Percentiles rank a stretch among this genome's conserved stretches.
Conservation (phyloP, 2,113 vertebrate genomes). For the Reinhardtius hippoglossoides region DNA sequence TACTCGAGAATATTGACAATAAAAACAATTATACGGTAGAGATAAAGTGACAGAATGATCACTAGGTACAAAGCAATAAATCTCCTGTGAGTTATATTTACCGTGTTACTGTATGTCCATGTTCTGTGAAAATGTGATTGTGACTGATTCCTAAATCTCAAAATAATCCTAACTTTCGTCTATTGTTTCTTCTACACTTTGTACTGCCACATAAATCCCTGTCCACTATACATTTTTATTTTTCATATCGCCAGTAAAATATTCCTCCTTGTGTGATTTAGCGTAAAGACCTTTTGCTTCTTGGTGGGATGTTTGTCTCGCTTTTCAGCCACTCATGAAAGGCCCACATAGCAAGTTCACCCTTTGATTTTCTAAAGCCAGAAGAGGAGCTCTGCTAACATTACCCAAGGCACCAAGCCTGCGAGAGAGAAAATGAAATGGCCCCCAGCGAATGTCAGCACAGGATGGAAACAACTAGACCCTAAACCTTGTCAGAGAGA, state of each 20-base stretch:
- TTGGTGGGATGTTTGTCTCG: neutral
- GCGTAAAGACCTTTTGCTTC: neutral
- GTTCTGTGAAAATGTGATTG: constrained; percentile 11
- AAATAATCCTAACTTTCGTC: neutral
- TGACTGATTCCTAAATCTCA: constrained; percentile 5
- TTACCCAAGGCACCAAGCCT: neutral
- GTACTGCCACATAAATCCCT: neutral
- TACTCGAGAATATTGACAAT: constrained; percentile 38
- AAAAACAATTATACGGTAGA: constrained; percentile 18
- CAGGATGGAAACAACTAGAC: neutral
- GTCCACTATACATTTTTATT: constrained; percentile 1
- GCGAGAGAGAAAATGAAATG: neutral
- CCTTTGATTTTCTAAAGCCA: neutral
- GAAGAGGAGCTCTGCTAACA: neutral
- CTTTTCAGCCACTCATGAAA: neutral
- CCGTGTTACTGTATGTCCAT: neutral
- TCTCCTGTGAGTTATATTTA: neutral
- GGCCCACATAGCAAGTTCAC: neutral
- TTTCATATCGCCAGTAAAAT: neutral
- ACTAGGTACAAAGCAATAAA: constrained; percentile 13
- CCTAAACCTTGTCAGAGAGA: neutral
- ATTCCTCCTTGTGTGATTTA: neutral
- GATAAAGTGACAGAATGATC: constrained; percentile 15
- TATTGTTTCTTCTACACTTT: neutral
- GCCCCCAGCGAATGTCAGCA: neutral